phyloP scores from a whole-genome alignment of 1,140 invertebrate species.

The Ridgeia piscesae region DNA sequence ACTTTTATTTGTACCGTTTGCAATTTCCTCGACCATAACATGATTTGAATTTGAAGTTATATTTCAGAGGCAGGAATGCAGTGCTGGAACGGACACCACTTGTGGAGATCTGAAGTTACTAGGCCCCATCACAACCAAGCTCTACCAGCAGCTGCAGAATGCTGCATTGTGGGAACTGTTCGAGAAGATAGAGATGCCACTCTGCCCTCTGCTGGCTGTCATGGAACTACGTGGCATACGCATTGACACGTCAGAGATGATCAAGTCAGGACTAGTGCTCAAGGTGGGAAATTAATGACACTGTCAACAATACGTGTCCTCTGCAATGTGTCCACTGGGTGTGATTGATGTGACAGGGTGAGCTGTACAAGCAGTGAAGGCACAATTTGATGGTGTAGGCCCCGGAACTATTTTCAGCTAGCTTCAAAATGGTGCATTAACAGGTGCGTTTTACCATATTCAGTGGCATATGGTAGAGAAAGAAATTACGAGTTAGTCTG shows the following conservation, averaged over 20 bases:
- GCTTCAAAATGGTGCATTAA: too few relatives aligned
- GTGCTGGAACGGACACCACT: neutral
- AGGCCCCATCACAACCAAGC: neutral
- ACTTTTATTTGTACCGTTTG: too few relatives aligned
- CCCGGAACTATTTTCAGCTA: too few relatives aligned
- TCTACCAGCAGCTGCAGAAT: conserved; percentile 10
- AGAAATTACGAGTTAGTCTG: too few relatives aligned
- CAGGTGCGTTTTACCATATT: too few relatives aligned
- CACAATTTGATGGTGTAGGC: too few relatives aligned
- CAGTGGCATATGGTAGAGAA: too few relatives aligned
- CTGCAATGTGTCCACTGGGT: too few relatives aligned
- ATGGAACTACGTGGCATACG: conserved; percentile 12
- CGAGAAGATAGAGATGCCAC: conserved; percentile 8
- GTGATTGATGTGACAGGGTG: too few relatives aligned
- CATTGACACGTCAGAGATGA: conserved; percentile 3
- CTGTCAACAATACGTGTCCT: too few relatives aligned
- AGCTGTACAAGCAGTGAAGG: too few relatives aligned
- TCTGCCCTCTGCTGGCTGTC: neutral
- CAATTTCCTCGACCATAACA: neutral
- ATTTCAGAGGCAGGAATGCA: neutral
- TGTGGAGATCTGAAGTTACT: conserved; percentile 1
- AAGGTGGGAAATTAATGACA: neutral
- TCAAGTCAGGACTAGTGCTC: neutral
- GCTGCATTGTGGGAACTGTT: neutral
- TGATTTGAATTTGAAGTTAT: neutral